Percentiles rank a stretch among this genome's conserved stretches.
phyloP scores from a whole-genome alignment of 2,113 vertebrate species.

The Speoplatyrhinus poulsoni region DNA sequence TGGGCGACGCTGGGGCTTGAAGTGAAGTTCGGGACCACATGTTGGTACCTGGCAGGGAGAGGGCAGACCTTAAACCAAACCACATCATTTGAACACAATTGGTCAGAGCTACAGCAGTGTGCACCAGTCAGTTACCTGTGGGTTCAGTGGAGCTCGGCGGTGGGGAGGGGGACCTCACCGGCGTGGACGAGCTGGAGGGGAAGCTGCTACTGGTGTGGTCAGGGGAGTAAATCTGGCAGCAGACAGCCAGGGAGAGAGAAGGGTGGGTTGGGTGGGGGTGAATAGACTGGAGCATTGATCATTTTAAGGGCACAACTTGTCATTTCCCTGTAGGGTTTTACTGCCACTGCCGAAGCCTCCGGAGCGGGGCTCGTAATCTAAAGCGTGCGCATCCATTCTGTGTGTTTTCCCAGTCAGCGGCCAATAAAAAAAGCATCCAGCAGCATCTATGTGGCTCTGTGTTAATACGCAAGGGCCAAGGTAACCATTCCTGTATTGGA shows the following conservation, averaged over 20 bases:
- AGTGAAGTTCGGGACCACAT: slow-evolving; percentile 64
- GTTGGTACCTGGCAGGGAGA: slow-evolving; percentile 54
- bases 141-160: slow-evolving; percentile 78
- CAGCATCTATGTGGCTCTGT: slow-evolving; percentile 21
- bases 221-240: slow-evolving; percentile 94
- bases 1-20: slow-evolving; percentile 62
- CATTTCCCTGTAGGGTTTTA: slow-evolving; percentile 59
- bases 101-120: background rate
- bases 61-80: slow-evolving; percentile 2
- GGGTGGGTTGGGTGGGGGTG: slow-evolving; percentile 58
- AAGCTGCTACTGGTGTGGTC: slow-evolving; percentile 98
- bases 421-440: slow-evolving; percentile 60
- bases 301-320: slow-evolving; percentile 68
- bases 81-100: background rate
- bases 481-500: slow-evolving; percentile 32
- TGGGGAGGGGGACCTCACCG: slow-evolving; percentile 91
- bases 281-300: slow-evolving; percentile 62
- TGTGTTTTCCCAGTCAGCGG: slow-evolving; percentile 60
- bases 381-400: slow-evolving; percentile 70
- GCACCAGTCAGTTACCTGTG: slow-evolving; percentile 49
- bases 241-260: slow-evolving; percentile 42
- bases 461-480: slow-evolving; percentile 41
- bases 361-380: slow-evolving; percentile 56
- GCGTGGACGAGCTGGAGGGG: slow-evolving; percentile 93
- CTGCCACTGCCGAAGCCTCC: slow-evolving; percentile 57